Evolutionary conservation across 35 echinoderm and acorn worm genomes (phyloP).

Genomic region (Stichopus chloronotus): DNA sequence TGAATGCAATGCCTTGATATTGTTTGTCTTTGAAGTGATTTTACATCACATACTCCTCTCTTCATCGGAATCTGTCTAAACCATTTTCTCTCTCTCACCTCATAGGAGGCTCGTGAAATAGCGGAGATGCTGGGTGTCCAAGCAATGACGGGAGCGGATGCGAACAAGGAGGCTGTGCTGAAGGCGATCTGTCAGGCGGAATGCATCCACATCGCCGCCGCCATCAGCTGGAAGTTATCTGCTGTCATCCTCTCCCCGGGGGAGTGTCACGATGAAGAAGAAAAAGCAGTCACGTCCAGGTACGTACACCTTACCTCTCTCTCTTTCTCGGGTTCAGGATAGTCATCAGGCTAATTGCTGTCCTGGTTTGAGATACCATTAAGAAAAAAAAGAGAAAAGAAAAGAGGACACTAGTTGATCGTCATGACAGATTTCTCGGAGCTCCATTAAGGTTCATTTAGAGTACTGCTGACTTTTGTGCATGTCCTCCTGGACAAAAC

Average conservation of each 20-base stretch:
- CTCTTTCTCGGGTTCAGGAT: neutral
- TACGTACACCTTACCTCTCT: neutral
- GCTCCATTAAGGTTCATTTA: too few relatives aligned
- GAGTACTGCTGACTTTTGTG: too few relatives aligned
- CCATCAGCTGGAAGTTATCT: constrained; percentile 94
- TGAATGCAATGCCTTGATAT: too few relatives aligned
- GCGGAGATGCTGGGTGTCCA: constrained; percentile 87
- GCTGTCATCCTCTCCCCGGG: constrained; percentile 90
- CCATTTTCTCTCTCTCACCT: neutral
- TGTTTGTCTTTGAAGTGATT: too few relatives aligned
- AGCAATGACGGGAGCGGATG: constrained; percentile 76
- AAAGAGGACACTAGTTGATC: neutral
- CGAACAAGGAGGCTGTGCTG: constrained; percentile 80
- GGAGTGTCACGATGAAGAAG: constrained; percentile 19
- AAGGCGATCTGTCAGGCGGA: constrained; percentile 82
- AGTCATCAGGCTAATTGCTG: neutral
- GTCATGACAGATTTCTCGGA: too few relatives aligned
- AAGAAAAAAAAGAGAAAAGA: neutral
- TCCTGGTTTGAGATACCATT: neutral
- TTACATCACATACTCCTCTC: too few relatives aligned
- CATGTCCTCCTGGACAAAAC: too few relatives aligned
- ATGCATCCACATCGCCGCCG: constrained; percentile 96
- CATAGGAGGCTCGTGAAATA: constrained; percentile 84
- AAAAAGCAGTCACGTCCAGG: constrained; percentile 45
- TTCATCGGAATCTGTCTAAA: too few relatives aligned